Base-by-base conservation (phyloP, 35 echinoderm and acorn worm species). In the Lytechinus variegatus region DNA sequence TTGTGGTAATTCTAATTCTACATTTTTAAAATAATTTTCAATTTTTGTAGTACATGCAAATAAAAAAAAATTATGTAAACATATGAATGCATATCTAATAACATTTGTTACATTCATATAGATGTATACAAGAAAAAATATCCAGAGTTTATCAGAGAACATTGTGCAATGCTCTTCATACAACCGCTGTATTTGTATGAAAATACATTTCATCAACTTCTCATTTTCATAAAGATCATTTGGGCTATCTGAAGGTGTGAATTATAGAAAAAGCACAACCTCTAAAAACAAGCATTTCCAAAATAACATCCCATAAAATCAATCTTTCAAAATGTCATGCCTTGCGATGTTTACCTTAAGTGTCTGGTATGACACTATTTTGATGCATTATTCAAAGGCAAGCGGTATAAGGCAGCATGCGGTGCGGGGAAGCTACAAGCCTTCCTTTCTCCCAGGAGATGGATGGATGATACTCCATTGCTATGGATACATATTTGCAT, bases 251-350 rank as follows among this genome's bases (percentile, higher is more conserved):
- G 8, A 79, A 79, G 7, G 19, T 79, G 66, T 16, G 66, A 79
- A 79, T 24, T 60, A 60, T 60, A 79, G 4, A 9, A 58, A 58
- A 58, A 58, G 66, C 66, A 6, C 19, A 79, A 79, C 52, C 52
- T 90, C 9, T 29, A 33, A 52, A 90, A 90, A 28, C 28, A 90
- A 54, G 88, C 88, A 90, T 90, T 90, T 90, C 88, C 88, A 90
- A 90, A 90, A 89, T 89, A 89, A 12, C 88, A 90, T 44, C 88
- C 88, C 28, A 90, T 90, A 90, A 90, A 90, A 90, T 90, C 88
- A 90, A 90, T 90, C 88, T 51, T 90, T 52, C 29, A 90, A 90
- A 90, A 90, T 90, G 88, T 90, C 88, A 90, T 28, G 88, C 16
- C 29, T 90, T 44, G 88, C n/a, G 27, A 54, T 90, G 88, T 90